Evolutionary conservation across 2,113 vertebrate species (phyloP), one percentile per base, ranked within the genome.

Genomic region (Rhizomys pruinosus): DNA sequence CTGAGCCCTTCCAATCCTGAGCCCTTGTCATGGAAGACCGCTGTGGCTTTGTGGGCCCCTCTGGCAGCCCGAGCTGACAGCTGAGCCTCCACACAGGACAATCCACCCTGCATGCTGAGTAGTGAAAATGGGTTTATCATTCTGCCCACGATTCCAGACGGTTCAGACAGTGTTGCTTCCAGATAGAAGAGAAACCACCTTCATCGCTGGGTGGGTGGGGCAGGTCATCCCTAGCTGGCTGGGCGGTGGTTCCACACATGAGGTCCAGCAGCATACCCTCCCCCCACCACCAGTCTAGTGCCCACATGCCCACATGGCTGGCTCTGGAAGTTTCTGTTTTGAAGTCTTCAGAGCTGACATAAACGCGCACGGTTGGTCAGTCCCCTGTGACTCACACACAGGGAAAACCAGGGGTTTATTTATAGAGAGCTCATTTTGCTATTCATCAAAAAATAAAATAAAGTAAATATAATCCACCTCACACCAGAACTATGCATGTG

Each of bases 341-440:
- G 97, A 96, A 88, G 55, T 95, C 84, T 10, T 5, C 27, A 39
- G 81, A 95, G 89, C 95, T 81, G 89, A 90, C 23, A 27, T 71
- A 69, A 94, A 94, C 88, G 78, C 94, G 2, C 39, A 72, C 61
- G 89, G 96, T 91, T 94, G 95, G 97, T 91, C 96, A 85, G 63
- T 89, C 84, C 90, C 19, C 95, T 95, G 97, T 97, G 97, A 98
- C 97, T 95, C 78, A 94, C 93, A 89, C 92, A 96, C 95, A 94
- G 97, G 98, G 98, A 97, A 89, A 94, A 95, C 87, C 71, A 93
- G 79, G 96, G 96, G 34, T 97, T 97, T 98, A 98, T 98, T 98
- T 98, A 97, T 98, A 98, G 97, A 98, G 98, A 91, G 57, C 92
- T 97, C 95, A 94, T 97, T 97, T 98, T 97, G 96, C 97, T 97